Evolutionary conservation across 1,140 invertebrate species (phyloP).

Genomic region (Platyura marginata): DNA sequence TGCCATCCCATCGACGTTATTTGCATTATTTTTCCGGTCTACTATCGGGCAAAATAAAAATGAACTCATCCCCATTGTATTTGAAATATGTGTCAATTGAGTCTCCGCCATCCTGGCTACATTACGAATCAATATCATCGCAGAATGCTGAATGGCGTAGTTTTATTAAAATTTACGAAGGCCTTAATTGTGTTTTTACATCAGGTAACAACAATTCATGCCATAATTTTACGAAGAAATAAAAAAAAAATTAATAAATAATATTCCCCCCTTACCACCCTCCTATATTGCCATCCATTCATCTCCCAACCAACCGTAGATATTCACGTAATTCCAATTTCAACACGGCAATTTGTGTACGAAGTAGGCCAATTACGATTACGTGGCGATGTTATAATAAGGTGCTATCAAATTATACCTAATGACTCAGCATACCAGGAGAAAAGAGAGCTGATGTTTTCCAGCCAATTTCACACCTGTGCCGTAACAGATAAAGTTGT

Average conservation of each 20-base stretch:
- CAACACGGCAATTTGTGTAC: constrained; percentile 6
- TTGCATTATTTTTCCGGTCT: constrained; percentile 49
- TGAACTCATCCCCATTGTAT: constrained; percentile 41
- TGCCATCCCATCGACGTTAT: constrained; percentile 55
- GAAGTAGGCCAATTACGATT: constrained; percentile 29
- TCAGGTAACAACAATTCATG: constrained; percentile 22
- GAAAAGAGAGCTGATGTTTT: constrained; percentile 27
- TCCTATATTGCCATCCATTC: too few relatives aligned
- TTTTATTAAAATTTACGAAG: constrained; percentile 45
- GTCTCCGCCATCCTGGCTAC: constrained; percentile 5
- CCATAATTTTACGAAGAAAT: neutral
- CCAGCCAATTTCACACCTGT: constrained; percentile 16
- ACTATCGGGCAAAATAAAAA: constrained; percentile 38
- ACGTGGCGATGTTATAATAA: constrained; percentile 54
- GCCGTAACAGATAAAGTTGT: constrained; percentile 3
- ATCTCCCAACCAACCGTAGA: too few relatives aligned
- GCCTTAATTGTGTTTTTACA: constrained; percentile 51
- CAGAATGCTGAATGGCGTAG: constrained; percentile 41
- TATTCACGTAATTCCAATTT: constrained; percentile 7
- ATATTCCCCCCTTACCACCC: too few relatives aligned
- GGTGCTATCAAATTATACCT: constrained; percentile 39
- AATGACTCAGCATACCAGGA: constrained; percentile 4
- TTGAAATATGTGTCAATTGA: constrained; percentile 18
- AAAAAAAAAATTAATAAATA: neutral
- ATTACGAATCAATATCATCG: constrained; percentile 26